Base-by-base conservation (phyloP, 2,797 vertebrate genomes). In the Tenualosa thibaudeaui region DNA sequence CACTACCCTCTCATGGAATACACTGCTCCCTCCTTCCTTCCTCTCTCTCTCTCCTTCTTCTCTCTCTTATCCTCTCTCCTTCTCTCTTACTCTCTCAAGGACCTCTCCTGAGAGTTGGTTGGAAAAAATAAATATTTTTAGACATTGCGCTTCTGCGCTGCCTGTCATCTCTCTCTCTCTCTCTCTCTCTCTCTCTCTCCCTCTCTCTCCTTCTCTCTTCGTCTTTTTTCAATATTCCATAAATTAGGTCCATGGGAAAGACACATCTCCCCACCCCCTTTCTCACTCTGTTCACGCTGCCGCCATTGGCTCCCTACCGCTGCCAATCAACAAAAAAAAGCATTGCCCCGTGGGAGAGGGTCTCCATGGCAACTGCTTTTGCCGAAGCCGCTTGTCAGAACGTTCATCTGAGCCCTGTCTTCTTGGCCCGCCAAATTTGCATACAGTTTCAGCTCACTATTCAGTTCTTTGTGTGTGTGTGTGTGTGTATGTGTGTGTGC, bases 111-210 rank as follows among this genome's bases (percentile, higher is more conserved):
- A 93, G 94, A 92, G 90, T 93, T 94, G 89, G 87, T 90, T 85
- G 91, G 93, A 93, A 88, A 94, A 93, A 93, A 93, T 92, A 91
- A 90, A 93, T 94, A 95, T 95, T 95, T 96, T 95, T 96, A 95
- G 94, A 94, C 84, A 89, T 83, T 85, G 49, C 71, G 83, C 89
- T 93, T 89, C 89, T 90, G 88, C 91, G 88, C 90, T 91, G 93
- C 93, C 83, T 94, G 92, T 94, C 93, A 93, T 91, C 82, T 50
- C 17, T 9, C 71, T 9, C 37, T 46, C 13, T 46, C 40, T 17
- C 71, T 37, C 65, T 71, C 65, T 71, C 26, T 71, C 24, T 68
- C 60, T 68, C 65, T 68, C 62, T 68, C 62, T 43, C 15, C 82
- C 83, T 83, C 83, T 82, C 60, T 62, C 50, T 24, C 58, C 82